These are phyloP conservation scores for Brachyrhaphis roseni DNA, from an alignment of 2,797 vertebrate species.

Conservation along the genomic window DNA sequence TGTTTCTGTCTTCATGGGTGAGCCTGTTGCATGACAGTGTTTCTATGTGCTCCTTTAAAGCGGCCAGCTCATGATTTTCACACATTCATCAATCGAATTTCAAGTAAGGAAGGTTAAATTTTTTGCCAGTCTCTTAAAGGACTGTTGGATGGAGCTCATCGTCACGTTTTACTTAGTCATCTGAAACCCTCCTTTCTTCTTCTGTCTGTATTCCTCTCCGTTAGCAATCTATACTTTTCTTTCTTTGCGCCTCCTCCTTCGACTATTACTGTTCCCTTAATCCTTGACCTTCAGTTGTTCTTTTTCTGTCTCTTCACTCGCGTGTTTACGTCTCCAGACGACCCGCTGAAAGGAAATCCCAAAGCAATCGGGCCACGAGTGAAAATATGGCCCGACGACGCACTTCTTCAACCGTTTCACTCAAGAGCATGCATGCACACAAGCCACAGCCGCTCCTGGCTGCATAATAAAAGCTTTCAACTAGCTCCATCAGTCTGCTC, in stretches of 20 bases:
- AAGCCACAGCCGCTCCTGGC: slow-evolving; percentile 24
- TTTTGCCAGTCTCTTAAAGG: slow-evolving; percentile 59
- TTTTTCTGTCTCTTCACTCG: background rate
- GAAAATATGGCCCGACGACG: background rate
- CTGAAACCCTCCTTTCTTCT: slow-evolving; percentile 21
- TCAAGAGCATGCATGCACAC: slow-evolving; percentile 12
- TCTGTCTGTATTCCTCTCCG: slow-evolving; percentile 5
- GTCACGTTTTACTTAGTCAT: slow-evolving; percentile 40
- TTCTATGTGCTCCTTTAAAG: slow-evolving; percentile 4
- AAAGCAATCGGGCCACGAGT: background rate
- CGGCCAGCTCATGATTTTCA: background rate
- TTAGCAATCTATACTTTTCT: slow-evolving; percentile 4
- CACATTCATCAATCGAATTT: slow-evolving; percentile 18
- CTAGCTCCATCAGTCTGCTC: slow-evolving; percentile 55
- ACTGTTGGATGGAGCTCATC: slow-evolving; percentile 57
- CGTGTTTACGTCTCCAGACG: background rate
- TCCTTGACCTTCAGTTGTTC: background rate
- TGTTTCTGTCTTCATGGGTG: slow-evolving; percentile 64
- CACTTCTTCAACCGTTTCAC: background rate
- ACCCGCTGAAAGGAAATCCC: background rate
- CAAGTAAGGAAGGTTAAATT: slow-evolving; percentile 45
- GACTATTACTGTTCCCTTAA: background rate
- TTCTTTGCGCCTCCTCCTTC: background rate
- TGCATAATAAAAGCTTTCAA: slow-evolving; percentile 48
- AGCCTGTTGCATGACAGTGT: slow-evolving; percentile 51